A percentile compares a stretch with the other conserved stretches of the same genome.
These are phyloP conservation scores for Eurystomus glaucurus DNA, from an alignment of 2,797 vertebrate species.

Conservation along the genomic window DNA sequence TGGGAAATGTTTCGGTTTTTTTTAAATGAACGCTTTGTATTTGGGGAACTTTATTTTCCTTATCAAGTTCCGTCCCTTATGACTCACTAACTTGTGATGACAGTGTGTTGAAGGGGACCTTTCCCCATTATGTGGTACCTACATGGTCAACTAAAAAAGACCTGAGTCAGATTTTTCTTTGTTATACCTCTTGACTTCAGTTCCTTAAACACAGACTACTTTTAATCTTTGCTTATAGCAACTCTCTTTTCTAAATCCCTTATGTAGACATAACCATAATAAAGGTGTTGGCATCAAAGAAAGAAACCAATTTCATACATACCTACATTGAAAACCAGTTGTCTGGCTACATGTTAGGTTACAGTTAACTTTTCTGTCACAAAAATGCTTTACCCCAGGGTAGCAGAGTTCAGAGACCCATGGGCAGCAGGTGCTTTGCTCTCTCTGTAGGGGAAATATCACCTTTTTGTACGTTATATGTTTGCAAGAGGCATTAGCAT, in stretches of 20 bases:
- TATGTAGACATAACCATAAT: background rate
- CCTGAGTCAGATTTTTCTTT: background rate
- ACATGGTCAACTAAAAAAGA: background rate
- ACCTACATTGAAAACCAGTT: background rate
- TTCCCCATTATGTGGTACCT: background rate
- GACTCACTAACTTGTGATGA: background rate
- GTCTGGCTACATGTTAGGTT: background rate
- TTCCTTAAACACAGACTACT: background rate
- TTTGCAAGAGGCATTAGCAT: background rate
- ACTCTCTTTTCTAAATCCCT: background rate
- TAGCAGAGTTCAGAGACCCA: background rate
- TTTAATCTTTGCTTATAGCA: background rate
- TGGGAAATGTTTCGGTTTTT: background rate
- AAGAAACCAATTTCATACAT: background rate
- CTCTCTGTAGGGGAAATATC: fast-evolving
- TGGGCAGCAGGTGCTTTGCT: background rate
- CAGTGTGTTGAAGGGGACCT: background rate
- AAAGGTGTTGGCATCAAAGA: background rate
- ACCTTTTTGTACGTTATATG: background rate
- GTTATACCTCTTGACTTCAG: background rate
- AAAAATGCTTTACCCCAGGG: background rate
- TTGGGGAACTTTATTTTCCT: background rate
- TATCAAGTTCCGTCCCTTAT: background rate
- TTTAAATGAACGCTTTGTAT: background rate
- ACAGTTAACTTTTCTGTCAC: background rate